Evolutionary conservation across 2,888 invertebrate genomes (phyloP).

Genomic region (Pelosia muscerda): DNA sequence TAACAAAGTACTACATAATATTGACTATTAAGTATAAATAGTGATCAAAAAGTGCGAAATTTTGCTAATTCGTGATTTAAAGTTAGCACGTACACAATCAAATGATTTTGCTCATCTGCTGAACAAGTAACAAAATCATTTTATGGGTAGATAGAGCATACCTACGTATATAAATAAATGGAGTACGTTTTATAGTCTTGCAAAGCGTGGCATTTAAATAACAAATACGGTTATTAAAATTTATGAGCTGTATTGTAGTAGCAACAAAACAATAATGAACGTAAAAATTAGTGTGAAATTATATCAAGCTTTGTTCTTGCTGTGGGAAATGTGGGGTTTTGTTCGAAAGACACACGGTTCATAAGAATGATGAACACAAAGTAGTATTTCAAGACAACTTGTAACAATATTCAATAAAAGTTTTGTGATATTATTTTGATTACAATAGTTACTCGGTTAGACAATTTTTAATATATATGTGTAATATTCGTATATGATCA

Average conservation of each 20-base stretch:
- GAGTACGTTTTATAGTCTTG: background rate
- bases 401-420: background rate
- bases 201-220: background rate
- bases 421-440: background rate
- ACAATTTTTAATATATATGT: no score
- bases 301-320: slow-evolving; percentile 67
- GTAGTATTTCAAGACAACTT: background rate
- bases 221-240: background rate
- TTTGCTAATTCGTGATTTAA: no score
- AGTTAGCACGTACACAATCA: no score
- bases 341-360: slow-evolving; percentile 41
- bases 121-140: no score
- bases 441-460: no score
- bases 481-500: no score
- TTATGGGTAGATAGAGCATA: no score
- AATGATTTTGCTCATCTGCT: no score
- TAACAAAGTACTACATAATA: no score
- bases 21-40: no score
- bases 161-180: background rate
- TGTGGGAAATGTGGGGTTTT: slow-evolving; percentile 56
- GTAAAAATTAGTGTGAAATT: slow-evolving; percentile 65
- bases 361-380: background rate
- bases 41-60: no score
- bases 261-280: slow-evolving; percentile 63
- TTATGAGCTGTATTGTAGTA: slow-evolving; percentile 2